phyloP scores from a whole-genome alignment of 2,888 invertebrate genomes.

The Plagiodera versicolora region DNA sequence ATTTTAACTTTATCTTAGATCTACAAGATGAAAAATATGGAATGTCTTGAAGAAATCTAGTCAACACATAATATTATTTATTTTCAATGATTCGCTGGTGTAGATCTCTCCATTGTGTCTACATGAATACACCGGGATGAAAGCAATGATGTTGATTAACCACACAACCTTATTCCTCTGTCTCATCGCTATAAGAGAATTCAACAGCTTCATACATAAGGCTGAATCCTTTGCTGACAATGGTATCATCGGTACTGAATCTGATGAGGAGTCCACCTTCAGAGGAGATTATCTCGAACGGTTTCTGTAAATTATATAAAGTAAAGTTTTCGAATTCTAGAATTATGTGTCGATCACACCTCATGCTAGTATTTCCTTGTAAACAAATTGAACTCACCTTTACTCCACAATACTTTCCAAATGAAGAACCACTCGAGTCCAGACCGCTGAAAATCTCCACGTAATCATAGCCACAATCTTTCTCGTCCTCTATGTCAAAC shows the following conservation, averaged over 20 bases:
- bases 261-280: conserved; percentile 83
- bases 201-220: conserved; percentile 80
- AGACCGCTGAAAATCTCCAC: conserved; percentile 89
- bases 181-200: conserved; percentile 34
- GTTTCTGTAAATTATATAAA: conserved; percentile 74
- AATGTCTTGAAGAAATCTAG: no score
- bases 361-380: no score
- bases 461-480: conserved; percentile 88
- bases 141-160: background rate
- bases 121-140: background rate
- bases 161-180: conserved; percentile 11
- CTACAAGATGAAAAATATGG: no score
- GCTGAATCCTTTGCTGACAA: conserved; percentile 89
- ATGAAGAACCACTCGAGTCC: conserved; percentile 73
- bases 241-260: conserved; percentile 87
- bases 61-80: no score
- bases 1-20: no score
- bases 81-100: no score
- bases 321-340: no score
- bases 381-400: conserved; percentile 60
- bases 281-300: conserved; percentile 83
- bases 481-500: conserved; percentile 86
- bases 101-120: no score
- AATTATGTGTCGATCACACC: no score
- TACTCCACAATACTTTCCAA: conserved; percentile 86